Conservation (phyloP, 2,797 vertebrate genomes). For the Poeciliopsis gracilis region DNA sequence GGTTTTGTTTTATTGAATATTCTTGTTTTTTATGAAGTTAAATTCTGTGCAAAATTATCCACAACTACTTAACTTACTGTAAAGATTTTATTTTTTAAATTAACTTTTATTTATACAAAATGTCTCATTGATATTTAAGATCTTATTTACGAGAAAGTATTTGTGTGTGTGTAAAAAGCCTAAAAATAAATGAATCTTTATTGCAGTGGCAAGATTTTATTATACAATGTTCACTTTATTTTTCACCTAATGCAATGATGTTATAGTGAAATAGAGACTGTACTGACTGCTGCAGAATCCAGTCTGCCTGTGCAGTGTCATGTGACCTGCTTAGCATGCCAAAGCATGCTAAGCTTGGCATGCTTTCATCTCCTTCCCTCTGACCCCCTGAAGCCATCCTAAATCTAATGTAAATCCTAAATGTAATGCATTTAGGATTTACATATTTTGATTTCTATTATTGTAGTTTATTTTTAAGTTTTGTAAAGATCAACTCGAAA, state of each 20-base stretch:
- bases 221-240: neutral
- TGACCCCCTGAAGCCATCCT: too few species aligned
- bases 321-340: neutral
- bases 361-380: too few species aligned
- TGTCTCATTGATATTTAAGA: too few species aligned
- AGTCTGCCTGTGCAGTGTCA: neutral
- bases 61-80: neutral
- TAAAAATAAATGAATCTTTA: neutral
- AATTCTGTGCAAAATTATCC: neutral
- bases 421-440: too few species aligned
- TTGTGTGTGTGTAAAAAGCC: neutral
- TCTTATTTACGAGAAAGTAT: too few species aligned
- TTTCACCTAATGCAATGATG: neutral
- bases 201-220: neutral
- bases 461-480: too few species aligned
- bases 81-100: neutral
- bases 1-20: neutral
- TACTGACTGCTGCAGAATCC: neutral
- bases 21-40: neutral
- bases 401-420: too few species aligned
- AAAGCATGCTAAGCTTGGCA: too few species aligned
- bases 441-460: too few species aligned
- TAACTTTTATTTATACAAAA: too few species aligned
- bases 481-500: too few species aligned
- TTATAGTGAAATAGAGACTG: neutral